phyloP scores from a whole-genome alignment of 1,140 invertebrate species.

The Zaprionus gabonicus region DNA sequence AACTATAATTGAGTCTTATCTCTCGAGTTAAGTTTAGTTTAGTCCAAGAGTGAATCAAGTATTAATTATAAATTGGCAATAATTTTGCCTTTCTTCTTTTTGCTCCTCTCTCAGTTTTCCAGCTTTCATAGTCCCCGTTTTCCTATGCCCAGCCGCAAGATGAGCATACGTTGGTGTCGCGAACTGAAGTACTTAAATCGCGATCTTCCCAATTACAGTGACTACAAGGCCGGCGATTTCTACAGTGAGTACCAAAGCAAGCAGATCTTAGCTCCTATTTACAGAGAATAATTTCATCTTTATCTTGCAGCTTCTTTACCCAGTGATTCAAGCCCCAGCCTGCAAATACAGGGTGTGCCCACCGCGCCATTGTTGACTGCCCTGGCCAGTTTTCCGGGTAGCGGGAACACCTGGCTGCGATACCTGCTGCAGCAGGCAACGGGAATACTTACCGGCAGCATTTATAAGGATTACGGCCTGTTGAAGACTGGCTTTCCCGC shows the following conservation, averaged over 20 bases:
- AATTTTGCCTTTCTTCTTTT: not conserved
- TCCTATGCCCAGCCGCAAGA: slow-evolving; percentile 72
- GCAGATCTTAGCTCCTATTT: not conserved
- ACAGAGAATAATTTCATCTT: not conserved
- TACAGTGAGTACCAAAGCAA: slow-evolving; percentile 53
- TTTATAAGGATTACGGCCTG: slow-evolving; percentile 91
- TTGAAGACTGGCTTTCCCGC: slow-evolving; percentile 91
- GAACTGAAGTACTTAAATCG: slow-evolving; percentile 79
- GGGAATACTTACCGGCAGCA: slow-evolving; percentile 90
- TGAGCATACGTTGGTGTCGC: slow-evolving; percentile 81
- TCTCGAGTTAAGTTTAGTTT: not conserved
- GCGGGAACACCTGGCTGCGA: slow-evolving; percentile 92
- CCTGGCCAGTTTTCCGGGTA: slow-evolving; percentile 91
- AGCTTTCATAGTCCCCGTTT: slow-evolving; percentile 79
- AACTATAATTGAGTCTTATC: too few relatives aligned
- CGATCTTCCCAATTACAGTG: slow-evolving; percentile 70
- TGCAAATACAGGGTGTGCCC: slow-evolving; percentile 37
- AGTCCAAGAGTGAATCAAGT: not conserved
- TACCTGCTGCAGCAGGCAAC: slow-evolving; percentile 91
- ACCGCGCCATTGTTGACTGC: slow-evolving; percentile 85
- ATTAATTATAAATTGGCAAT: too few relatives aligned
- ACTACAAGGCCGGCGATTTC: slow-evolving; percentile 69
- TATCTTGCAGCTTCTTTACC: slow-evolving; percentile 52
- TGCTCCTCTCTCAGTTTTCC: slow-evolving; percentile 48
- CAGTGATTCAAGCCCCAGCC: slow-evolving; percentile 56